Conservation (phyloP, 2,797 vertebrate genomes). For the Dendrocincla tyrannina region DNA sequence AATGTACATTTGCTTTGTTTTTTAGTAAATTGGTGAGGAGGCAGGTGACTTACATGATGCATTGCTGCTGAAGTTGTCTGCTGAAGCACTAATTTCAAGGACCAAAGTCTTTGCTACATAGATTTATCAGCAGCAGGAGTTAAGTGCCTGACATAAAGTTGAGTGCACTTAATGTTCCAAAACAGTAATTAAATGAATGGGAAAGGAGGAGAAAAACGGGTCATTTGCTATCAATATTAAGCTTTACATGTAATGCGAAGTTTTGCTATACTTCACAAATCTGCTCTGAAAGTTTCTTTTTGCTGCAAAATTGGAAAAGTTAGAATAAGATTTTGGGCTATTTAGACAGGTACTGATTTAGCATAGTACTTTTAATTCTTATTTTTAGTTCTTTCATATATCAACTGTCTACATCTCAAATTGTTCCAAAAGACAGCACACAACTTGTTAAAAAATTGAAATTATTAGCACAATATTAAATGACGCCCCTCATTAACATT, state of each 20-base stretch:
- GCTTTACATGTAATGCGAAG: neutral
- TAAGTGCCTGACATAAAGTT: constrained; percentile 42
- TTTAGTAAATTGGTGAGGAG: neutral
- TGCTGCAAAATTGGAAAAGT: neutral
- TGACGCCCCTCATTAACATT: neutral
- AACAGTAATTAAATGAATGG: constrained; percentile 57
- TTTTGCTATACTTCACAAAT: neutral
- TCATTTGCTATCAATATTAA: constrained; percentile 1
- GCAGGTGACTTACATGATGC: neutral
- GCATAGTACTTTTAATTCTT: neutral
- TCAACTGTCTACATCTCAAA: neutral
- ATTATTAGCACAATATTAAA: neutral
- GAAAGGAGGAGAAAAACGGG: constrained; percentile 19
- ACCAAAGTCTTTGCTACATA: neutral
- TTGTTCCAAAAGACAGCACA: neutral
- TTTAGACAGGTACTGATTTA: neutral
- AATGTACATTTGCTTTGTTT: neutral
- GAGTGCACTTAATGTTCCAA: constrained; percentile 53
- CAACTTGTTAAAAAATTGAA: neutral
- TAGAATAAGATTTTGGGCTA: neutral
- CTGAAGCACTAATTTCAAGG: neutral
- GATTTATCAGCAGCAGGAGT: constrained; percentile 44
- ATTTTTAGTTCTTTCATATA: neutral
- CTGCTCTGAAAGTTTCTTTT: neutral
- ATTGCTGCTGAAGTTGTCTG: neutral